Percentiles rank a stretch among this genome's conserved stretches.
Conservation (phyloP, 2,113 vertebrate species). For the Circaetus cinerascens region DNA sequence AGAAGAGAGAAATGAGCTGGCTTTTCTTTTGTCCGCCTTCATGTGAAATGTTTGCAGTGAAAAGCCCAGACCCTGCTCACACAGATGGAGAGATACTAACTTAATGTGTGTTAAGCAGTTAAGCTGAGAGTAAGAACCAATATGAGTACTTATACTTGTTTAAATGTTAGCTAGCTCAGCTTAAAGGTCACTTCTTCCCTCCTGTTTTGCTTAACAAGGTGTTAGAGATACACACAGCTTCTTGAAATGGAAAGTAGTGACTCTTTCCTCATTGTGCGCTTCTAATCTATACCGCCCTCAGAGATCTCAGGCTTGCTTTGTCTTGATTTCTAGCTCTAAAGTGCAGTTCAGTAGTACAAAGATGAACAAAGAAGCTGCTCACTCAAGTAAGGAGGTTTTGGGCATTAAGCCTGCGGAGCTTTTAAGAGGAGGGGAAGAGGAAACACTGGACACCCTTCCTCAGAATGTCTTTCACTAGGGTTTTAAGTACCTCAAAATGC, state of each 20-base stretch:
- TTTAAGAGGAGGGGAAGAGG: neutral
- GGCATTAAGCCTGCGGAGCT: neutral
- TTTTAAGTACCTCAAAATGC: neutral
- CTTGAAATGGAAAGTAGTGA: neutral
- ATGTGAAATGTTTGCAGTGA: neutral
- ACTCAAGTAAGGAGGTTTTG: neutral
- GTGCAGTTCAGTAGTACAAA: neutral
- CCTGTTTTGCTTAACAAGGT: neutral
- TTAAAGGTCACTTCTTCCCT: neutral
- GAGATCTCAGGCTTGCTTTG: neutral
- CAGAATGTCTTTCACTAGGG: neutral
- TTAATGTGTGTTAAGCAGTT: neutral
- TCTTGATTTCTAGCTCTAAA: neutral
- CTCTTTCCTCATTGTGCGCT: neutral
- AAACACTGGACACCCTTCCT: neutral
- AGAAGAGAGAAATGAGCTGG: neutral
- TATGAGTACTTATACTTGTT: neutral
- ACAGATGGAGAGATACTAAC: neutral
- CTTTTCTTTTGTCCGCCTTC: neutral
- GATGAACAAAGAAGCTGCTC: neutral
- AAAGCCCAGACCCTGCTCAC: neutral
- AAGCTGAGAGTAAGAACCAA: neutral
- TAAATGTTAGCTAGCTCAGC: neutral
- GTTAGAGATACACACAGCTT: neutral
- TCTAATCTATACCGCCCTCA: neutral